Conservation (phyloP, 2,888 invertebrate species). For the Perithous albicinctus region DNA sequence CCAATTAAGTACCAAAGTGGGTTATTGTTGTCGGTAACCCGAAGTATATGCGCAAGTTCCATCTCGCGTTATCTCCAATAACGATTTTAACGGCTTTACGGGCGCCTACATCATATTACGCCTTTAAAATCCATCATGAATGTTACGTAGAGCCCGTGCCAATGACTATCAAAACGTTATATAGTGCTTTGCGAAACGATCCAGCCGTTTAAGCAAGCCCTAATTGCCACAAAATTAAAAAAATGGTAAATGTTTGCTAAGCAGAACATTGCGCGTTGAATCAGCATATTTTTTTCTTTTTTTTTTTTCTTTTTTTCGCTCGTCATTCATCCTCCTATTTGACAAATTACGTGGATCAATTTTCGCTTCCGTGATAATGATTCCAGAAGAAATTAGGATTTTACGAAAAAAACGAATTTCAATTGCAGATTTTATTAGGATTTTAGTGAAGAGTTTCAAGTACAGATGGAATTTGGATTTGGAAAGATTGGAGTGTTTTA, state of each 20-base stretch:
- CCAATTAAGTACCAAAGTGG: slow-evolving; percentile 61
- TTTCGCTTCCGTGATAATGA: too few relatives aligned
- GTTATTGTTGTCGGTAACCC: slow-evolving; percentile 51
- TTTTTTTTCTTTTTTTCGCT: too few relatives aligned
- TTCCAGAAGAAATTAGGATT: too few relatives aligned
- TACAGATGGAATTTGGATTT: too few relatives aligned
- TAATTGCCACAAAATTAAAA: background rate
- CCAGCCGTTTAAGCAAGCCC: background rate
- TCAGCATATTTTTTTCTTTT: too few relatives aligned
- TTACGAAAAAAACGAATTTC: too few relatives aligned
- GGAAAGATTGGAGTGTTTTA: too few relatives aligned
- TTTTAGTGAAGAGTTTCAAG: too few relatives aligned
- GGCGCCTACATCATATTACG: background rate
- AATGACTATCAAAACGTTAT: background rate
- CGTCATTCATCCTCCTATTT: too few relatives aligned
- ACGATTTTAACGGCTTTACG: slow-evolving; percentile 16
- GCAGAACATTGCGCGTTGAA: too few relatives aligned
- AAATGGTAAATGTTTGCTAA: background rate
- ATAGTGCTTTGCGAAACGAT: background rate
- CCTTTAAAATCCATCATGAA: background rate
- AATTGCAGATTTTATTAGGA: too few relatives aligned
- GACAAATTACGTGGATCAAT: too few relatives aligned
- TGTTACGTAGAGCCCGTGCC: background rate
- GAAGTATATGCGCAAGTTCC: slow-evolving; percentile 6
- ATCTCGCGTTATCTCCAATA: slow-evolving; percentile 12